phyloP scores from a whole-genome alignment of 2,113 vertebrate genomes.

The Condylura cristata region DNA sequence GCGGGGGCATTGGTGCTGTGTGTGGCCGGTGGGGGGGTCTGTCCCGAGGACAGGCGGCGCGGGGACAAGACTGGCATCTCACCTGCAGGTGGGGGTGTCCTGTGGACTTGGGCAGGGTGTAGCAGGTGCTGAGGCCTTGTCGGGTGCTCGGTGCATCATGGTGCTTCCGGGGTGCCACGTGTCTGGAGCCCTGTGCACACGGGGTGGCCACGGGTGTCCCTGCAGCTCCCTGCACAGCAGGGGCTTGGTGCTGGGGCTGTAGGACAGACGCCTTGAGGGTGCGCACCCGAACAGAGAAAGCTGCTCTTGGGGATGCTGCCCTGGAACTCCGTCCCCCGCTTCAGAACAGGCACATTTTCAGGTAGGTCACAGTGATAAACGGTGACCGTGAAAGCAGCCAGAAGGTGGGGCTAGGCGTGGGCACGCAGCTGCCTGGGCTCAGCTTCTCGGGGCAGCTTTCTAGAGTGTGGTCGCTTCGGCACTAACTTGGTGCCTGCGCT shows the following conservation, averaged over 20 bases:
- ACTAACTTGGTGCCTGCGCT: background rate
- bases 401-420: background rate
- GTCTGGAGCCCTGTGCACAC: rapidly evolving
- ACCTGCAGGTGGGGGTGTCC: too few species aligned
- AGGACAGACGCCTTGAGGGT: background rate
- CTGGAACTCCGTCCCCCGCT: background rate
- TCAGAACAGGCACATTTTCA: background rate
- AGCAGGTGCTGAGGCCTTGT: background rate
- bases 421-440: background rate
- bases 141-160: background rate
- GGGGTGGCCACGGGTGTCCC: background rate
- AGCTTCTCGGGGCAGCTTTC: background rate
- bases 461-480: background rate
- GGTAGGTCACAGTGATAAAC: background rate
- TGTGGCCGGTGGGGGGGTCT: background rate
- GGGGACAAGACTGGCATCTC: too few species aligned
- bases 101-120: background rate
- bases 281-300: background rate
- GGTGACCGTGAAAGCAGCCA: background rate
- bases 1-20: too few species aligned
- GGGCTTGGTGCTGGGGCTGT: too few species aligned
- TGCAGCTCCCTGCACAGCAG: background rate
- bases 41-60: too few species aligned
- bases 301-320: background rate
- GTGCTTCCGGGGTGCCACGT: rapidly evolving